A percentile compares a stretch with the other conserved stretches of the same genome.
Evolutionary conservation across 1,140 invertebrate genomes (phyloP).

Genomic region (Pararge aegeria): DNA sequence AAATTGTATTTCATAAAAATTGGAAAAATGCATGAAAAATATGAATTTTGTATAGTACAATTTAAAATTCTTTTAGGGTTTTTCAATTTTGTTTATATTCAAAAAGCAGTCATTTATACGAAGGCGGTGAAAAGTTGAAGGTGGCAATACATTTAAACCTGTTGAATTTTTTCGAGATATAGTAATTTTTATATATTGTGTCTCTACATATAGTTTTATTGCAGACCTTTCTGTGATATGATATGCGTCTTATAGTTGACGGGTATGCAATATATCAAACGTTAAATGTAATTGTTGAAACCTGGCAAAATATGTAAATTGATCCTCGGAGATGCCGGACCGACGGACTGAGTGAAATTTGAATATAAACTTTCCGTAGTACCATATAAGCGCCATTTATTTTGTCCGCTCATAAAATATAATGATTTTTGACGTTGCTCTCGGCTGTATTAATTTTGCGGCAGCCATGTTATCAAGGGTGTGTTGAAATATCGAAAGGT

Average conservation of each 20-base stretch:
- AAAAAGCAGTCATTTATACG: too few species aligned
- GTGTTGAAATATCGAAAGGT: slow-evolving; percentile 55
- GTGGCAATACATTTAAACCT: too few species aligned
- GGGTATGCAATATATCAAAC: slow-evolving; percentile 16
- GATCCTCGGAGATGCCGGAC: slow-evolving; percentile 73
- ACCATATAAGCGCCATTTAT: slow-evolving; percentile 75
- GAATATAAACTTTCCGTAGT: slow-evolving; percentile 74
- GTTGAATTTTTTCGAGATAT: too few species aligned
- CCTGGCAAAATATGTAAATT: slow-evolving; percentile 78
- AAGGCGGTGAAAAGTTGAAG: too few species aligned
- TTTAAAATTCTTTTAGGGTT: too few species aligned
- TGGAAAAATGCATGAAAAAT: too few species aligned
- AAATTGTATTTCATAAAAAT: too few species aligned
- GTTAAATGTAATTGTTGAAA: slow-evolving; percentile 60
- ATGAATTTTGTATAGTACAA: too few species aligned
- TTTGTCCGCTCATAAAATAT: slow-evolving; percentile 75
- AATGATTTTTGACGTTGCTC: slow-evolving; percentile 75
- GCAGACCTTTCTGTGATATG: too few species aligned
- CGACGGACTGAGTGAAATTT: slow-evolving; percentile 67
- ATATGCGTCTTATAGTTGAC: slow-evolving; percentile 8
- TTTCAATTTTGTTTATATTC: too few species aligned
- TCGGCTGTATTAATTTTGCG: slow-evolving; percentile 69
- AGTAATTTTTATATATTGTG: too few species aligned
- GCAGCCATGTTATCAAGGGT: slow-evolving; percentile 45
- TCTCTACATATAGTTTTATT: too few species aligned